Evolutionary conservation across 2,888 invertebrate genomes (phyloP), one percentile per base, ranked within the genome.

Genomic region (Drosophila setosimentum): DNA sequence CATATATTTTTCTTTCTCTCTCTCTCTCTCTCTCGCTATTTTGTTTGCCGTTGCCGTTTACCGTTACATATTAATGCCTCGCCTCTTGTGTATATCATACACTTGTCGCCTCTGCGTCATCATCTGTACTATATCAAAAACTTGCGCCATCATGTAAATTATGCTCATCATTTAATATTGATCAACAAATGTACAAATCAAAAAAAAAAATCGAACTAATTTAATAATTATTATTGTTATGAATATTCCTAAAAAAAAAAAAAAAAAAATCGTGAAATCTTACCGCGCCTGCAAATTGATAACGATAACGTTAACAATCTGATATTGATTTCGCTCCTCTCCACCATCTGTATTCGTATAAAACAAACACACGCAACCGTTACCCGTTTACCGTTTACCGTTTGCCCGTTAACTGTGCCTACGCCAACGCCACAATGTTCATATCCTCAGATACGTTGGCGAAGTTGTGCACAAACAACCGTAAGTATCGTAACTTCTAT

Each of bases 391-490:
- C 58, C 48, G 60, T 51, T 55, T 55, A 59, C 76, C 54, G 62
- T 68, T 48, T 54, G 37, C 64, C 64, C 55, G 78, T 62, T 76
- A 57, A 66, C 55, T 58, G 62, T 78, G 64, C 48, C 32, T 58
- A 66, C 59, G 42, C 74, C 33, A 54, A 45, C 45, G 45, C 24
- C 59, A 45, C 63, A 30, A 73, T 78, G 84, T 74, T 75, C 77
- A 81, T 78, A 78, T 76, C 63, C 81, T 62, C 93, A 95, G 95
- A 94, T 95, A 95, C 94, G 95, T 95, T 89, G 95, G 95, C 84
- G 96, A 95, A 93, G 95, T 95, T 91, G 95, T 95, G 93, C 95
- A 95, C 93, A 95, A 95, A 89, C 95, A 95, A 93, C 95, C 95
- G 95, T 96, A 95, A 96, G 95, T 95, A 92, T 76, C 21, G 45